Evolutionary conservation across 2,888 invertebrate genomes (phyloP), one percentile per base, ranked within the genome.

Genomic region (Cantharis flavilabris): DNA sequence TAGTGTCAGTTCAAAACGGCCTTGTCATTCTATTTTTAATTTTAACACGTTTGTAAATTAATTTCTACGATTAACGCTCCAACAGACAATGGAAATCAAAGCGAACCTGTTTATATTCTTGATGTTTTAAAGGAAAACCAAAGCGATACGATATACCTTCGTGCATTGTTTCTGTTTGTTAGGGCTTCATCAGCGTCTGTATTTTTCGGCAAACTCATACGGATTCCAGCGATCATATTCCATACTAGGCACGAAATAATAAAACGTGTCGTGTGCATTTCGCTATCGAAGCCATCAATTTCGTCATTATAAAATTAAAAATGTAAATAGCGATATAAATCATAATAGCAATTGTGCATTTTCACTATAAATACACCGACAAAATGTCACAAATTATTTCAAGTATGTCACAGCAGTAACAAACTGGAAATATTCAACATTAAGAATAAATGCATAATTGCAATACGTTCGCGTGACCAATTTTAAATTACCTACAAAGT

Each of bases 1-100:
- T 81, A 80, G 79, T 62, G 70, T 73, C 76, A 70, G 64, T 76
- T 76, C 65, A 30, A 23, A 70, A 76, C 64, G 70, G 28, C 63
- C 28, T 72, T 69, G 73, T 20, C 23, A 65, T 65, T 65, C 23
- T 63, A 33, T 65, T 65, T 23, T 65, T 23, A 65, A 65, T 20
- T 18, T 65, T 23, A 65, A 65, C 65, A 65, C 65, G 33, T 13
- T 13, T 33, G 13, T 33, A 33, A 13, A 11, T 11, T 13, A 13
- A 33, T 33, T 33, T 33, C 13, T 5, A 33, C 13, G 1, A 33
- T 33, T 33, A 33, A 33, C 33, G 33, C 13, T 33, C 33, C 13
- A 13, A 33, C 13, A 33, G 13, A 33, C 33, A 33, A 33, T 13
- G 5, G 2, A 13, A 33, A 13, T 13, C 13, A 13, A 33, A 26